A percentile compares a stretch with the other conserved stretches of the same genome.
Evolutionary conservation across 2,113 vertebrate species (phyloP).

Genomic region (Cnemophilus loriae): DNA sequence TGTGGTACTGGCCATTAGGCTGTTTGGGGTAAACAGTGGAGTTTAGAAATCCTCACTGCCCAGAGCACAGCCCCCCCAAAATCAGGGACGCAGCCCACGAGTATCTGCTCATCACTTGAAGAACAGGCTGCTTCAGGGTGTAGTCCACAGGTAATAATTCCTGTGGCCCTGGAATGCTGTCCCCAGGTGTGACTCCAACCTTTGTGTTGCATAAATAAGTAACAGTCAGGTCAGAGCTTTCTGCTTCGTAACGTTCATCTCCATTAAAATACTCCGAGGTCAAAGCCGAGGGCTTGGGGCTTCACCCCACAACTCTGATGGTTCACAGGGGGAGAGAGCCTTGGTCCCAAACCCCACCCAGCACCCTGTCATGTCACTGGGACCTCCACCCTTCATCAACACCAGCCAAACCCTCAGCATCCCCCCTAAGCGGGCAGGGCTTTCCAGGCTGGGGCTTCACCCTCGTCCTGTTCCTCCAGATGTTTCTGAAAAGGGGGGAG

Average conservation of each 20-base stretch:
- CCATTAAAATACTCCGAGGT: rapidly evolving
- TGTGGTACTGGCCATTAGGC: neutral
- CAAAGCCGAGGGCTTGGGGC: neutral
- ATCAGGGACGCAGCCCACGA: rapidly evolving
- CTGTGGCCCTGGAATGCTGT: neutral
- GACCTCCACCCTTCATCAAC: neutral
- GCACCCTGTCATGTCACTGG: rapidly evolving
- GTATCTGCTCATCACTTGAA: neutral
- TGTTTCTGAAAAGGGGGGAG: rapidly evolving
- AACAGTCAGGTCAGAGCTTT: neutral
- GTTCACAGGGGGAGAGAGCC: neutral
- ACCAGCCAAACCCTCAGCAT: neutral
- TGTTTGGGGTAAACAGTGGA: neutral
- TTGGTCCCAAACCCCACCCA: neutral
- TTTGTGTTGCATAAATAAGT: neutral
- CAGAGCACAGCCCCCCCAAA: neutral
- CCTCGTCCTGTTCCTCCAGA: rapidly evolving
- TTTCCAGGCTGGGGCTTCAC: neutral
- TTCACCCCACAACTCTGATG: neutral
- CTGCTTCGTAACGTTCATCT: neutral
- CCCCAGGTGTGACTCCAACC: neutral
- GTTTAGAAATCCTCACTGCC: neutral
- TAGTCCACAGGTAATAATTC: neutral
- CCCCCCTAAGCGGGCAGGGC: rapidly evolving
- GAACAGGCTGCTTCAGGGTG: neutral